These are phyloP conservation scores for Dynastes tityus DNA, from an alignment of 2,888 invertebrate genomes.

Conservation along the genomic window DNA sequence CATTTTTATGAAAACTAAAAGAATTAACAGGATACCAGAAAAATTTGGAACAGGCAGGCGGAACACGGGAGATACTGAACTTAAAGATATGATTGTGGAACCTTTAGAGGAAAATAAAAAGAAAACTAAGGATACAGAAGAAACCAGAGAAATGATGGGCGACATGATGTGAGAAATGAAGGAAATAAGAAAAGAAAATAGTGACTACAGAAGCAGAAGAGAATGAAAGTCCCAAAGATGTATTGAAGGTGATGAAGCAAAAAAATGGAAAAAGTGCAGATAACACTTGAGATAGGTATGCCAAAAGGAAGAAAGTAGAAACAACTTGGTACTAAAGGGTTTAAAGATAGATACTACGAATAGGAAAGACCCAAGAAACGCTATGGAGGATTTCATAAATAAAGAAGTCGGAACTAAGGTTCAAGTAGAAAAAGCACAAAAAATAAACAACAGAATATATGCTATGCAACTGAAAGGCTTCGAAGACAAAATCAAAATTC, in stretches of 20 bases:
- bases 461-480: background rate
- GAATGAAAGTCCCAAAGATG: slow-evolving; percentile 3
- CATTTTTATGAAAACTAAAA: slow-evolving; percentile 4
- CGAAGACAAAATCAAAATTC: slow-evolving; percentile 3
- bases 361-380: background rate
- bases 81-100: background rate
- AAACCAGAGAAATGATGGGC: background rate
- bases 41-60: background rate
- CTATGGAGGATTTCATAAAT: slow-evolving; percentile 8
- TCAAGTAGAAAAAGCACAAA: background rate
- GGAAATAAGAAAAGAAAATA: slow-evolving; percentile 5
- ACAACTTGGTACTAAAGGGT: slow-evolving; percentile 29
- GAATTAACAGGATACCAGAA: background rate
- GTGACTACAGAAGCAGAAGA: background rate
- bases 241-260: background rate
- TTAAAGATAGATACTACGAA: slow-evolving; percentile 6
- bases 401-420: background rate
- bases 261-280: slow-evolving; percentile 18
- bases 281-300: slow-evolving; percentile 1
- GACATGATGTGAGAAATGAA: background rate
- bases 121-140: background rate
- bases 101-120: background rate
- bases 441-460: slow-evolving; percentile 3
- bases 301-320: slow-evolving; percentile 9
- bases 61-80: background rate